Conservation (phyloP, 92 coral and sea anemone species). For the Epizoanthus stellaris region DNA sequence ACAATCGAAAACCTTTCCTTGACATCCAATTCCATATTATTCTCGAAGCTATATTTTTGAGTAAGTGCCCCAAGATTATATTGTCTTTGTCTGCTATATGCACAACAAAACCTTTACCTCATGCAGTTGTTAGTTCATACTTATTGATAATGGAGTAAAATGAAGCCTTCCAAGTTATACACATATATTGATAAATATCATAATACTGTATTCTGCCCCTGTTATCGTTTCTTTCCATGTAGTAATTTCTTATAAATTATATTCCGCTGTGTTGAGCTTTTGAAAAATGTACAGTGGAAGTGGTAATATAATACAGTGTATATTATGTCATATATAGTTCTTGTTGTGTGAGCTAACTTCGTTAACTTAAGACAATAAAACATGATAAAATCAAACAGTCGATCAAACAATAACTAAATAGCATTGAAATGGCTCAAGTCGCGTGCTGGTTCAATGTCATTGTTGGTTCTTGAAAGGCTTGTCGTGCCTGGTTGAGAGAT, state of each 20-base stretch:
- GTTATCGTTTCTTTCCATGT: background rate
- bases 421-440: background rate
- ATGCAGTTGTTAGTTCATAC: too few species aligned
- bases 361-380: background rate
- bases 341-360: constrained; percentile 40
- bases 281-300: constrained; percentile 40
- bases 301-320: constrained; percentile 41
- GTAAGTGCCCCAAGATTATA: too few species aligned
- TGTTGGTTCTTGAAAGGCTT: too few species aligned
- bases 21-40: too few species aligned
- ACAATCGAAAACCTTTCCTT: too few species aligned
- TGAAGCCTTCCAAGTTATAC: background rate
- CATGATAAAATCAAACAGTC: background rate
- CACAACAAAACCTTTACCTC: too few species aligned
- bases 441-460: too few species aligned
- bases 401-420: background rate
- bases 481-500: too few species aligned
- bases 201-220: background rate
- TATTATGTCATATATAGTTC: constrained; percentile 23
- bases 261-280: constrained; percentile 35
- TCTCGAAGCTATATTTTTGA: too few species aligned
- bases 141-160: too few species aligned
- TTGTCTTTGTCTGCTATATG: too few species aligned
- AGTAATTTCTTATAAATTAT: constrained; percentile 7
- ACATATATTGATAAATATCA: background rate